These are phyloP conservation scores for Drepanosiphum platanoidis DNA, from an alignment of 2,888 invertebrate species.

Conservation along the genomic window DNA sequence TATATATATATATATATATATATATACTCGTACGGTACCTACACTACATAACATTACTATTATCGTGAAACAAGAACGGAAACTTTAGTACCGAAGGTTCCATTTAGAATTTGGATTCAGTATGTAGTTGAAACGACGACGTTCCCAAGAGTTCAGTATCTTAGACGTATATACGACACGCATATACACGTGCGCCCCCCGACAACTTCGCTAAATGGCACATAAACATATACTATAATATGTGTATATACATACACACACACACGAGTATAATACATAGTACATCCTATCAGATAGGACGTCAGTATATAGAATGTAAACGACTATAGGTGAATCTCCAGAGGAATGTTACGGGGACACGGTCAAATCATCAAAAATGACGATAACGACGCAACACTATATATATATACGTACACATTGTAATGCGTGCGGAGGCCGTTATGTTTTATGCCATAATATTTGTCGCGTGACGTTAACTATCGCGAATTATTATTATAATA, in stretches of 20 bases:
- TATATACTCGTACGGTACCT: background rate
- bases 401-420: too few species aligned
- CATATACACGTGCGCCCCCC: background rate
- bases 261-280: background rate
- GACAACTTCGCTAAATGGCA: constrained; percentile 9
- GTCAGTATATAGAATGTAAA: background rate
- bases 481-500: too few species aligned
- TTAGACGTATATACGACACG: background rate
- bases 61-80: constrained; percentile 21
- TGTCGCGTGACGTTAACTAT: too few species aligned
- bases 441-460: background rate
- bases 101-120: constrained; percentile 33
- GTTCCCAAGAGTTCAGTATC: constrained; percentile 45
- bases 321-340: background rate
- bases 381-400: constrained; percentile 40
- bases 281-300: constrained; percentile 8
- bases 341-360: background rate
- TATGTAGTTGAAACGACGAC: background rate
- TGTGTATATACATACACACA: background rate
- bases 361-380: constrained; percentile 20
- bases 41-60: background rate
- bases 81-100: constrained; percentile 25
- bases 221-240: background rate
- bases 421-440: too few species aligned
- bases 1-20: background rate